A percentile compares a stretch with the other conserved stretches of the same genome.
These are phyloP conservation scores for Cancer borealis DNA, from an alignment of 2,888 invertebrate genomes.

Conservation along the genomic window DNA sequence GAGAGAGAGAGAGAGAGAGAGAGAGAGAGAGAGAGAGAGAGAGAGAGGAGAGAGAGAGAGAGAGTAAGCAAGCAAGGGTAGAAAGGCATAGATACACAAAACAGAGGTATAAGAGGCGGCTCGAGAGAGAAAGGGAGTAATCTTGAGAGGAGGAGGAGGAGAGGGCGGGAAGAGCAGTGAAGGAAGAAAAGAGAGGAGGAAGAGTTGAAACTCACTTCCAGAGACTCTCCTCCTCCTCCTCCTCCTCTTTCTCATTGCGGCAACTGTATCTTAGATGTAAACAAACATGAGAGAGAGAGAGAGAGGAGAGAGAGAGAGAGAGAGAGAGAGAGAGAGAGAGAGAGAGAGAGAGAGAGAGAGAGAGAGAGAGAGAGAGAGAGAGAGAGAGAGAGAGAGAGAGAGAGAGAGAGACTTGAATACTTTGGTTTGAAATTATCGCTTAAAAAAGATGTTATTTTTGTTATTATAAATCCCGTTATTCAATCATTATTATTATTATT, in stretches of 20 bases:
- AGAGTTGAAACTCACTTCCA: neutral
- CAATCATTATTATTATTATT: no score
- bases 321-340: neutral
- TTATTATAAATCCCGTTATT: no score
- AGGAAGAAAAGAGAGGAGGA: neutral
- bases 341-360: neutral
- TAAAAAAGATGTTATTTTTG: no score
- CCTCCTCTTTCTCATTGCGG: no score
- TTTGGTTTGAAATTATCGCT: no score
- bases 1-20: slow-evolving; percentile 39
- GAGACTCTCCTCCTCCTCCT: no score
- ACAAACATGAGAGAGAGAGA: neutral
- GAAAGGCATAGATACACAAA: neutral
- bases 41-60: neutral
- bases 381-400: slow-evolving; percentile 37
- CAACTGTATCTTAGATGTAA: no score
- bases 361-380: neutral
- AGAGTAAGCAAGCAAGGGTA: neutral
- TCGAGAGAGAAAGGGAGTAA: neutral
- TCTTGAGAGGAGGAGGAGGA: neutral
- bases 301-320: neutral
- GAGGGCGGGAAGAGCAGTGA: neutral
- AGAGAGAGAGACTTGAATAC: slow-evolving; percentile 7
- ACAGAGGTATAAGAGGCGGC: neutral
- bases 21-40: slow-evolving; percentile 16